Conservation (phyloP, 2,797 vertebrate genomes). For the Chiroxiphia lanceolata region DNA sequence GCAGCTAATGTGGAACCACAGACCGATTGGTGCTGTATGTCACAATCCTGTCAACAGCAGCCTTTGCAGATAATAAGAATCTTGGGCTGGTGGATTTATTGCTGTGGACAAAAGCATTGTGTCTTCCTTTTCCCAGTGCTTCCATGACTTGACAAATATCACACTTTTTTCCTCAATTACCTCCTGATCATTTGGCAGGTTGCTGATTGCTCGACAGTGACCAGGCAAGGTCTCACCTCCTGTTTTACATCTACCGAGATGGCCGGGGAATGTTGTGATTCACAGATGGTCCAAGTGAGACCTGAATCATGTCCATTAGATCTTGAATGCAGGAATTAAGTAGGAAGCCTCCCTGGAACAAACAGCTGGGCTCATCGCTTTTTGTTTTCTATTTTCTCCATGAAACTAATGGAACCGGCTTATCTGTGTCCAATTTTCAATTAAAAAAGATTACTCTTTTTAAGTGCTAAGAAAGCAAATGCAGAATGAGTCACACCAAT, state of each 20-base stretch:
- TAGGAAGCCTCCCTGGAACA: neutral
- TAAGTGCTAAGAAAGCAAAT: constrained; percentile 50
- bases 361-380: neutral
- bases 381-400: neutral
- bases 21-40: neutral
- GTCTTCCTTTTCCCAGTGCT: neutral
- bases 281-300: neutral
- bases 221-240: neutral
- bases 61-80: neutral
- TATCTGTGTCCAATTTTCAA: constrained; percentile 36
- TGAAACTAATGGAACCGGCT: constrained; percentile 46
- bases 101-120: neutral
- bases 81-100: neutral
- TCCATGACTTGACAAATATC: neutral
- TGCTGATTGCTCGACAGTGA: neutral
- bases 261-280: neutral
- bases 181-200: neutral
- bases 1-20: neutral
- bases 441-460: constrained; percentile 42
- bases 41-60: neutral
- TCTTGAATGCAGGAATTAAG: neutral
- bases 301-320: neutral
- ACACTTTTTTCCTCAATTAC: neutral
- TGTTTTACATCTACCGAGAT: neutral
- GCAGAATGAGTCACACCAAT: constrained; percentile 29